Evolutionary conservation across 1,140 invertebrate genomes (phyloP).

Genomic region (Pogonomyrmex californicus): DNA sequence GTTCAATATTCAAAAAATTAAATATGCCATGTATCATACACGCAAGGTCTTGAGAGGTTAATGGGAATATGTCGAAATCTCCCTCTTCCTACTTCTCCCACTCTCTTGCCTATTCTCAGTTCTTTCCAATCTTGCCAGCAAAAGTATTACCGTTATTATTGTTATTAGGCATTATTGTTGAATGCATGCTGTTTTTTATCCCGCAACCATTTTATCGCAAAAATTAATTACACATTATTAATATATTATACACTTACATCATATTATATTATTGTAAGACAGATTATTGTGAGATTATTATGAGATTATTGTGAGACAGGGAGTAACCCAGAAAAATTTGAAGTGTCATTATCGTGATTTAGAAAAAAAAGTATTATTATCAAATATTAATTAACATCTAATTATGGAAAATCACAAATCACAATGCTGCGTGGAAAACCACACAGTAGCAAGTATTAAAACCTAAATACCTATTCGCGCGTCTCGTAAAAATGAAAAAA

Average conservation of each 20-base stretch:
- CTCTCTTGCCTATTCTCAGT: constrained; percentile 36
- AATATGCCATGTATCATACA: constrained; percentile 40
- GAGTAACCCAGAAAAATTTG: neutral
- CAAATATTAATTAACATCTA: neutral
- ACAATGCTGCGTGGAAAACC: neutral
- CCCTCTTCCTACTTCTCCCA: constrained; percentile 39
- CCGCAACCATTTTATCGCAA: neutral
- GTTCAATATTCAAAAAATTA: constrained; percentile 31
- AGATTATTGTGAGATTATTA: no score
- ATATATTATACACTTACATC: neutral
- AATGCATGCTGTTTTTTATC: neutral
- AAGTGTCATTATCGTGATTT: neutral
- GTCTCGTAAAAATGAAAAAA: neutral
- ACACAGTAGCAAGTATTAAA: neutral
- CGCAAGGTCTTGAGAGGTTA: constrained; percentile 32
- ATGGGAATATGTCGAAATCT: constrained; percentile 57
- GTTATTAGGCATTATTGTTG: neutral
- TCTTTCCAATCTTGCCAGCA: constrained; percentile 12
- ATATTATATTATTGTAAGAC: neutral
- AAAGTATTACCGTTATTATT: neutral
- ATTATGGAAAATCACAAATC: neutral
- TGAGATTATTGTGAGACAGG: no score
- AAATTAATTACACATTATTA: neutral
- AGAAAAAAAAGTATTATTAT: neutral
- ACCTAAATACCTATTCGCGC: neutral